A percentile compares a stretch with the other conserved stretches of the same genome.
Conservation (phyloP, 1,140 invertebrate species). For the Cyrtorhinus lividipennis region DNA sequence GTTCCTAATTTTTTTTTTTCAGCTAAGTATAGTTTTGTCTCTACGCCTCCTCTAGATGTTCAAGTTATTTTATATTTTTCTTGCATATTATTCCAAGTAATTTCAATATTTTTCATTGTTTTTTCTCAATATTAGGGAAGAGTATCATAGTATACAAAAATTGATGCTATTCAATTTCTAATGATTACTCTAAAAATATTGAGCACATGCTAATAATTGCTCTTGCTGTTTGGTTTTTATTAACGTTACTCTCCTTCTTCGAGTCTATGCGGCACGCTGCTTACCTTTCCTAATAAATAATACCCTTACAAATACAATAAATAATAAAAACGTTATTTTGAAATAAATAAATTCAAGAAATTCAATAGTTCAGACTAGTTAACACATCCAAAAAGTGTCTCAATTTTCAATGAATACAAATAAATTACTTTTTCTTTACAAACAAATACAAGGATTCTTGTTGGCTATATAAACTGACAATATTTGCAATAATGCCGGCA, state of each 20-base stretch:
- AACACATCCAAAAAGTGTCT: conserved; percentile 4
- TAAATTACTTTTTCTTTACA: no score
- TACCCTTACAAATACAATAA: no score
- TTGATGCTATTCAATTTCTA: conserved; percentile 16
- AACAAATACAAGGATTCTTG: no score
- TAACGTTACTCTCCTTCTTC: no score
- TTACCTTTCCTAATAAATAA: conserved; percentile 12
- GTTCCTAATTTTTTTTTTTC: conserved; percentile 13
- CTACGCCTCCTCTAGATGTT: conserved; percentile 14
- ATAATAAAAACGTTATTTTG: no score
- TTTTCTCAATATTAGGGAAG: conserved; percentile 14
- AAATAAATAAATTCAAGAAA: no score
- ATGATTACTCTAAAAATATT: conserved; percentile 14
- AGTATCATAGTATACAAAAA: conserved; percentile 20
- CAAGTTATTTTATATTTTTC: conserved; percentile 14
- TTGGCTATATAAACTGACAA: no score
- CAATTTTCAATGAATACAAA: no score
- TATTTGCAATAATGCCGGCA: no score
- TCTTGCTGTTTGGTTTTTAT: conserved; percentile 17
- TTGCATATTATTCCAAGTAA: not conserved
- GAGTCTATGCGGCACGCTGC: conserved; percentile 3
- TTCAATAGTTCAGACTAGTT: conserved; percentile 13
- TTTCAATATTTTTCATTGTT: conserved; percentile 12
- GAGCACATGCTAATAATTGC: conserved; percentile 21
- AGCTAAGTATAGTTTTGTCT: conserved; percentile 11